Conservation (phyloP, 2,113 vertebrate genomes). For the Acanthisitta chloris region DNA sequence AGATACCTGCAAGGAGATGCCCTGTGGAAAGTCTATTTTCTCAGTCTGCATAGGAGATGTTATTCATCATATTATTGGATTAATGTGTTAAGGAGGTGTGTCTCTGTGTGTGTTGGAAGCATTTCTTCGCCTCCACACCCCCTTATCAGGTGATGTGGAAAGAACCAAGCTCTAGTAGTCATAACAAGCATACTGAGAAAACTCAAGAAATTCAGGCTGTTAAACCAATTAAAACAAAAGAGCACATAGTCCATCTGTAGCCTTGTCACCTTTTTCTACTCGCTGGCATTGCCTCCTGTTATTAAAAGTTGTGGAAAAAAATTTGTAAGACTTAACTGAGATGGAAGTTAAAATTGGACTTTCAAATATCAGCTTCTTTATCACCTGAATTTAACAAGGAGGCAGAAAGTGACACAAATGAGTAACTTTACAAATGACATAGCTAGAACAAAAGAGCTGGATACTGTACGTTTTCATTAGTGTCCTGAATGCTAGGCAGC, state of each 20-base stretch:
- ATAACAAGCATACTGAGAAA: neutral
- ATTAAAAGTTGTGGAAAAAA: neutral
- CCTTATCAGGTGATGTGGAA: neutral
- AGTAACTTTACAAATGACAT: neutral
- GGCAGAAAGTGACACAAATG: neutral
- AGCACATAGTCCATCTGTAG: neutral
- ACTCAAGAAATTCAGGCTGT: neutral
- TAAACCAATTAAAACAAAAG: neutral
- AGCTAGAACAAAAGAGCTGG: neutral
- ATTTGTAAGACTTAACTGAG: neutral
- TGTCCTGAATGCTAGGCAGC: neutral
- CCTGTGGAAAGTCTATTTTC: neutral
- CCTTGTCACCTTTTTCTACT: neutral
- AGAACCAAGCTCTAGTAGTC: neutral
- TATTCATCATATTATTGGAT: no score
- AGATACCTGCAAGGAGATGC: neutral
- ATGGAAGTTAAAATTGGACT: neutral
- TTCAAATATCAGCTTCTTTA: neutral
- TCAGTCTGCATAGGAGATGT: neutral
- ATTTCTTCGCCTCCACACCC: neutral
- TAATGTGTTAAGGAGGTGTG: neutral
- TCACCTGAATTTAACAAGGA: neutral
- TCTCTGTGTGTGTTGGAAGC: neutral
- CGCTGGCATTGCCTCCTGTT: neutral
- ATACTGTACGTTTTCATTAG: neutral